A percentile compares a stretch with the other conserved stretches of the same genome.
These are phyloP conservation scores for Ceyx melanurus DNA, from an alignment of 2,113 vertebrate species.

Conservation along the genomic window DNA sequence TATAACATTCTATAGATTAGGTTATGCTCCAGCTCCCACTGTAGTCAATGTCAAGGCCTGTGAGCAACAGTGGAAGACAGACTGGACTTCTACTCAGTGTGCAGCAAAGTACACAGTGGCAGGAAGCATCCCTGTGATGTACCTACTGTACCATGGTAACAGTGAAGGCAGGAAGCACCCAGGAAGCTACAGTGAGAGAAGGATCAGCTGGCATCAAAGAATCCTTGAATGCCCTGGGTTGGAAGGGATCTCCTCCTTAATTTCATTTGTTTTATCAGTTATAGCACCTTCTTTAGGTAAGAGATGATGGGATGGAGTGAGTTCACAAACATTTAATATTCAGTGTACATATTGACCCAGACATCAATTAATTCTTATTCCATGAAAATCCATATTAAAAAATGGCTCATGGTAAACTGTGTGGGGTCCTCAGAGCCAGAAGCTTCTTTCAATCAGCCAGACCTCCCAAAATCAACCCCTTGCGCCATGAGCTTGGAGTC, in stretches of 20 bases:
- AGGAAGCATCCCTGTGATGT: background rate
- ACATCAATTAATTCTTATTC: background rate
- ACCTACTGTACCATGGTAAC: background rate
- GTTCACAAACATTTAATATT: background rate
- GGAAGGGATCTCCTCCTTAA: background rate
- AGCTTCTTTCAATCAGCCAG: background rate
- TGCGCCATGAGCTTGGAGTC: accelerated
- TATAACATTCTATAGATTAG: background rate
- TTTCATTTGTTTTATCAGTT: background rate
- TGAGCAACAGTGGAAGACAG: background rate
- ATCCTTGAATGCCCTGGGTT: too few relatives aligned
- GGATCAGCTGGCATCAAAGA: background rate
- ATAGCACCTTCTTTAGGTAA: background rate
- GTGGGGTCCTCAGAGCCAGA: background rate
- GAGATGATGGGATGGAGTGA: background rate
- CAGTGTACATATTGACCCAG: background rate
- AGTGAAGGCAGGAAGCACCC: background rate
- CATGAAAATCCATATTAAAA: background rate
- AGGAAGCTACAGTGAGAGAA: background rate
- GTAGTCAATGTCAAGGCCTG: background rate
- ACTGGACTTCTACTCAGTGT: background rate
- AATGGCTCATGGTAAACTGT: background rate
- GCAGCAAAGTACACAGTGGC: background rate
- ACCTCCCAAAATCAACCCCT: background rate
- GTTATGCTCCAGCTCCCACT: background rate